A percentile compares a stretch with the other conserved stretches of the same genome.
phyloP scores from a whole-genome alignment of 2,797 vertebrate species.

The Hybognathus amarus region DNA sequence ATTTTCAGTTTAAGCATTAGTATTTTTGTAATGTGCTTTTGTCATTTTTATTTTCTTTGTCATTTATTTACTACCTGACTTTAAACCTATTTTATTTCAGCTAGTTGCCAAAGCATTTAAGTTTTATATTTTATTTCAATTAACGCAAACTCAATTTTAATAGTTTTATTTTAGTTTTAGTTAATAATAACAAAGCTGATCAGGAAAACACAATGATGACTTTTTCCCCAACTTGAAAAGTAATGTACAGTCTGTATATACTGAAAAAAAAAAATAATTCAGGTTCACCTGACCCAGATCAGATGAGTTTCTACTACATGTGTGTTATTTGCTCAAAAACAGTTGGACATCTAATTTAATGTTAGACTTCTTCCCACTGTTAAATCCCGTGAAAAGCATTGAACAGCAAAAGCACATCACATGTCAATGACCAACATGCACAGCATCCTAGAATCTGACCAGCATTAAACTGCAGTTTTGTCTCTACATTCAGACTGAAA shows the following conservation, averaged over 20 bases:
- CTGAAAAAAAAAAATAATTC: neutral
- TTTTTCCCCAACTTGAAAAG: neutral
- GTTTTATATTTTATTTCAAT: neutral
- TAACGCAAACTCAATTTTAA: neutral
- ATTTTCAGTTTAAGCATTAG: neutral
- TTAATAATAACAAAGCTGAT: neutral
- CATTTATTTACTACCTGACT: neutral
- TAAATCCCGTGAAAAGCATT: neutral
- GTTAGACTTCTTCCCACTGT: neutral
- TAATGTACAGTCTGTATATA: neutral
- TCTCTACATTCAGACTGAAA: conserved; percentile 30
- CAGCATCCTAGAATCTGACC: neutral
- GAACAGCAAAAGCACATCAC: neutral
- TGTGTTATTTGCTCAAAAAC: neutral
- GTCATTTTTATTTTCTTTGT: neutral
- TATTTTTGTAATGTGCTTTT: neutral
- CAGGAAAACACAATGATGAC: neutral
- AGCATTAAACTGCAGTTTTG: neutral
- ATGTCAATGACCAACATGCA: neutral
- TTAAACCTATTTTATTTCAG: neutral
- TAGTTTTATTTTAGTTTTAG: neutral
- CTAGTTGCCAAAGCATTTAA: neutral
- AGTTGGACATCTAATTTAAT: neutral
- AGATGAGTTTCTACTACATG: neutral
- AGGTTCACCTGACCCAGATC: neutral